phyloP scores from a whole-genome alignment of 2,113 vertebrate species.

The Pelusios castaneus region DNA sequence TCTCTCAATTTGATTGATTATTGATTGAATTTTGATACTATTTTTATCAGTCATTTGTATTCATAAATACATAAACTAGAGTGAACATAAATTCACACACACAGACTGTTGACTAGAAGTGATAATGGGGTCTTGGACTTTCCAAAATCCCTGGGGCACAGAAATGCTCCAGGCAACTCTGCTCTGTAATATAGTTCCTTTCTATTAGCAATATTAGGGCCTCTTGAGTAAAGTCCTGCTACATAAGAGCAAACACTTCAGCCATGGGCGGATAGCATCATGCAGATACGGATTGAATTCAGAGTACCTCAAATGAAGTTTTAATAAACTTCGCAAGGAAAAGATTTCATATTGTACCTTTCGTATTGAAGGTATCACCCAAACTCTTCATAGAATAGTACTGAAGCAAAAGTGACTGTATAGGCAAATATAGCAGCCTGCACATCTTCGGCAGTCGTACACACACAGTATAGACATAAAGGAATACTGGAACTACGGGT shows the following conservation, averaged over 20 bases:
- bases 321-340: neutral
- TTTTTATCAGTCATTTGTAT: constrained; percentile 2
- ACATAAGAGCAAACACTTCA: constrained; percentile 1
- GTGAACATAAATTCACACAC: neutral
- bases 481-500: constrained; percentile 30
- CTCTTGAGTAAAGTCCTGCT: neutral
- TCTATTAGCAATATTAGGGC: neutral
- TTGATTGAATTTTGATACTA: constrained; percentile 46
- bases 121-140: neutral
- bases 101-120: neutral
- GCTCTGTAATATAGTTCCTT: constrained; percentile 13
- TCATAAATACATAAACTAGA: constrained; percentile 34
- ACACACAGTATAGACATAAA: neutral
- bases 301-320: neutral
- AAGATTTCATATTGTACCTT: neutral
- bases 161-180: constrained; percentile 8
- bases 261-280: neutral
- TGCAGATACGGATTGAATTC: neutral
- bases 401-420: neutral
- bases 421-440: neutral
- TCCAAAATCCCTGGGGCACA: neutral
- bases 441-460: neutral
- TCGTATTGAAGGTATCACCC: neutral
- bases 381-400: neutral
- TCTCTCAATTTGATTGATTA: neutral